Conservation (phyloP, 2,888 invertebrate genomes). For the Abrostola triplasia region DNA sequence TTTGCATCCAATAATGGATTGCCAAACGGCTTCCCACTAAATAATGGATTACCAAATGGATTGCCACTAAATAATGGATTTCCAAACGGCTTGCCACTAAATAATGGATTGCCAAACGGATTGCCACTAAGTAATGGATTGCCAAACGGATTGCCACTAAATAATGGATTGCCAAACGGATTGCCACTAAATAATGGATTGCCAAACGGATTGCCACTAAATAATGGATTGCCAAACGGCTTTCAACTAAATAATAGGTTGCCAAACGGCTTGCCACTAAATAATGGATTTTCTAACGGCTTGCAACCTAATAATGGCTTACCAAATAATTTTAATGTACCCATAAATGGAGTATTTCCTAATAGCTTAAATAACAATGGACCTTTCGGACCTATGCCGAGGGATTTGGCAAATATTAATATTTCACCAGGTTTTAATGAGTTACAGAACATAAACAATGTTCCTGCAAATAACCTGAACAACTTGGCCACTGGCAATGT, state of each 20-base stretch:
- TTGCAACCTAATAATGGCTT: background rate
- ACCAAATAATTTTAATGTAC: slow-evolving; percentile 3
- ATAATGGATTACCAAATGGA: slow-evolving; percentile 14
- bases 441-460: slow-evolving; percentile 8
- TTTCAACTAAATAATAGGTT: background rate
- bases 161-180: slow-evolving; percentile 12
- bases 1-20: background rate
- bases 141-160: slow-evolving; percentile 10
- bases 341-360: slow-evolving; percentile 8
- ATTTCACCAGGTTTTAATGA: slow-evolving; percentile 18
- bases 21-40: background rate
- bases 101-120: slow-evolving; percentile 5
- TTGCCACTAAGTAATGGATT: background rate
- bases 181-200: background rate
- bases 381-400: slow-evolving; percentile 5
- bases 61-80: slow-evolving; percentile 7
- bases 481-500: slow-evolving; percentile 18
- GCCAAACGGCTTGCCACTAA: background rate
- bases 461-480: slow-evolving; percentile 9
- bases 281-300: background rate
- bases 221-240: slow-evolving; percentile 11
- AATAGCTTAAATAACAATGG: slow-evolving; percentile 18
- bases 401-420: slow-evolving; percentile 10
- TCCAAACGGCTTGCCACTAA: background rate
- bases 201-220: slow-evolving; percentile 6